These are phyloP conservation scores for Pampusana beccarii DNA, from an alignment of 2,113 vertebrate species.

Conservation along the genomic window DNA sequence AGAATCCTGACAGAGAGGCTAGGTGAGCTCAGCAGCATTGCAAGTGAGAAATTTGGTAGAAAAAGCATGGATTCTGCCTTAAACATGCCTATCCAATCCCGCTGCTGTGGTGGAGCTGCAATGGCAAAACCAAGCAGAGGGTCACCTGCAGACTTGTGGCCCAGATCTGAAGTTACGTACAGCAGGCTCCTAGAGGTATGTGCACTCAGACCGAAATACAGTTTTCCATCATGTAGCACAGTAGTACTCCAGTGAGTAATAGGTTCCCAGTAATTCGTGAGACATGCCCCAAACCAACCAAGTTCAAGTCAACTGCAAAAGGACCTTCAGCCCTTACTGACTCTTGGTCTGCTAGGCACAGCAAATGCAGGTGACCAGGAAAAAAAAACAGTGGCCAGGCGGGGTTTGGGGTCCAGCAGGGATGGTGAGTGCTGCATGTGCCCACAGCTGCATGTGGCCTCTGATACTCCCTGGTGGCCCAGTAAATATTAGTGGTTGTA, in stretches of 20 bases:
- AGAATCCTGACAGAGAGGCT: fast-evolving
- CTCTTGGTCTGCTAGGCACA: neutral
- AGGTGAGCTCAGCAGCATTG: neutral
- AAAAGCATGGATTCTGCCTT: neutral
- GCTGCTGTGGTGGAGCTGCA: neutral
- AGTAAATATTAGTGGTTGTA: neutral
- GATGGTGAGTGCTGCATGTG: neutral
- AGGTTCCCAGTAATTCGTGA: neutral
- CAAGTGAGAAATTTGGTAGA: neutral
- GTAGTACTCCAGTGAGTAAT: neutral
- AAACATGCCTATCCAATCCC: neutral
- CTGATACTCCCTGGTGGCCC: neutral
- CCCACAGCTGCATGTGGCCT: neutral
- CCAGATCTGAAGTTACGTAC: neutral
- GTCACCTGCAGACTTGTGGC: neutral
- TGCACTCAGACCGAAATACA: neutral
- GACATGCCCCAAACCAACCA: neutral
- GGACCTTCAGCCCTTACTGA: neutral
- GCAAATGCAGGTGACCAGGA: fast-evolving
- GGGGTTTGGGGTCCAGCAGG: neutral
- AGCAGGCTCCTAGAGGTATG: neutral
- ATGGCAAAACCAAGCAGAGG: neutral
- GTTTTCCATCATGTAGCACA: neutral
- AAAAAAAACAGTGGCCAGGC: neutral
- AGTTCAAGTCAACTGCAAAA: neutral